Percentiles rank a stretch among this genome's conserved stretches.
Evolutionary conservation across 2,113 vertebrate species (phyloP).

Genomic region (Acrocephalus kingi): DNA sequence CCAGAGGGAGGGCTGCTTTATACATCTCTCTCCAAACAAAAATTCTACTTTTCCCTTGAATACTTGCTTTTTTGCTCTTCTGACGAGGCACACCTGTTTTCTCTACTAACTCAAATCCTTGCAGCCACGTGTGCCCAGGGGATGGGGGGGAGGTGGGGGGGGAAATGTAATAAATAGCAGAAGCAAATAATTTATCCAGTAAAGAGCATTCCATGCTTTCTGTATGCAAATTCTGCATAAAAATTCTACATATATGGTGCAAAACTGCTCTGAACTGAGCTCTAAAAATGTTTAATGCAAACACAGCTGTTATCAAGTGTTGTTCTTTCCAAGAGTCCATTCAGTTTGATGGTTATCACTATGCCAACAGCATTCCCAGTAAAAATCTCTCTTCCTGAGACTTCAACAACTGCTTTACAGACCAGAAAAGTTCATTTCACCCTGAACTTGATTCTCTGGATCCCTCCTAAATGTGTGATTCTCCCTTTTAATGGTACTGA

Average conservation of each 20-base stretch:
- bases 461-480: not conserved
- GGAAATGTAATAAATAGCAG: slow-evolving; percentile 71
- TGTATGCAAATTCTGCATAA: slow-evolving; percentile 75
- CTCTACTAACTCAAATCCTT: slow-evolving; percentile 70
- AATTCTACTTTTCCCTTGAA: slow-evolving; percentile 48
- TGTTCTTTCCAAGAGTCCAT: slow-evolving; percentile 70
- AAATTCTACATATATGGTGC: slow-evolving; percentile 64
- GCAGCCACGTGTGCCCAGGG: slow-evolving; percentile 67
- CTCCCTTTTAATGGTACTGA: not conserved
- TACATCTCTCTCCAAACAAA: slow-evolving; percentile 43
- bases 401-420: slow-evolving; percentile 5
- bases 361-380: slow-evolving; percentile 51
- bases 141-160: not conserved
- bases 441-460: not conserved
- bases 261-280: slow-evolving; percentile 66
- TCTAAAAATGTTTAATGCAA: slow-evolving; percentile 71
- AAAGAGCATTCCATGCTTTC: slow-evolving; percentile 70
- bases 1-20: slow-evolving; percentile 37
- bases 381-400: slow-evolving; percentile 7
- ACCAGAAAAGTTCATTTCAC: not conserved
- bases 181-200: slow-evolving; percentile 67
- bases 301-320: slow-evolving; percentile 73
- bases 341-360: slow-evolving; percentile 66
- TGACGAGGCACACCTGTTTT: slow-evolving; percentile 77
- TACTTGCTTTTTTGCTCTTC: slow-evolving; percentile 34